Percentiles rank a stretch among this genome's conserved stretches.
phyloP scores from a whole-genome alignment of 2,888 invertebrate species.

The Cheilosia pagana region DNA sequence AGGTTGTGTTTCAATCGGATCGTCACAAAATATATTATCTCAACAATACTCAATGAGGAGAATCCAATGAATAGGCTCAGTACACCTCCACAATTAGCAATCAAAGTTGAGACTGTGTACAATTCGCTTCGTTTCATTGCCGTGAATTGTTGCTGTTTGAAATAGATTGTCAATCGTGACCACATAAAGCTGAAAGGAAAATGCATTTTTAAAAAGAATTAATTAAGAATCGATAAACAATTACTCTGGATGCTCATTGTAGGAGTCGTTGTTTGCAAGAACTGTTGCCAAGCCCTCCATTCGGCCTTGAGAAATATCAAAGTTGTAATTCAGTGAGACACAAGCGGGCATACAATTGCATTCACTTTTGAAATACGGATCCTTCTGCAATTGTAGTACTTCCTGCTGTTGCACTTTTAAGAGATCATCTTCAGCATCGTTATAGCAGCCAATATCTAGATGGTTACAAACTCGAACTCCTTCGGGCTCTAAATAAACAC shows the following conservation, averaged over 20 bases:
- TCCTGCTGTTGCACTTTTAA: constrained; percentile 78
- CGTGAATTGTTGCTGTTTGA: constrained; percentile 89
- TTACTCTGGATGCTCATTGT: constrained; percentile 80
- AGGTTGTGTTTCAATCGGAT: constrained; percentile 81
- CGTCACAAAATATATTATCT: constrained; percentile 85
- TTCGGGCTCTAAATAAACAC: constrained; percentile 77
- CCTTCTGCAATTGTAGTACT: constrained; percentile 77
- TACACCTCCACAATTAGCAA: constrained; percentile 88
- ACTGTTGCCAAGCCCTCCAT: constrained; percentile 78
- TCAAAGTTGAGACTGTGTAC: constrained; percentile 87
- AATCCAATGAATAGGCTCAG: constrained; percentile 84
- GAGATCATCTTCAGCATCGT: constrained; percentile 80
- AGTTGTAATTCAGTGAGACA: constrained; percentile 81
- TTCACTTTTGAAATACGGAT: constrained; percentile 77
- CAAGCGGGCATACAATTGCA: constrained; percentile 82
- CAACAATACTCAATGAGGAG: constrained; percentile 83
- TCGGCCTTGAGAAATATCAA: constrained; percentile 81
- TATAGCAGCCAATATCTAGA: constrained; percentile 80
- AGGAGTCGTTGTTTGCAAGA: constrained; percentile 78
- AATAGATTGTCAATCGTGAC: constrained; percentile 87
- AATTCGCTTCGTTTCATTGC: constrained; percentile 87
- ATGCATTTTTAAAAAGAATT: background rate
- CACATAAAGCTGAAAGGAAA: constrained; percentile 83
- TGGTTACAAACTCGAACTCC: constrained; percentile 82
- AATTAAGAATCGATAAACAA: constrained; percentile 24